Evolutionary conservation across 2,888 invertebrate genomes (phyloP).

Genomic region (Tinea semifulvella): DNA sequence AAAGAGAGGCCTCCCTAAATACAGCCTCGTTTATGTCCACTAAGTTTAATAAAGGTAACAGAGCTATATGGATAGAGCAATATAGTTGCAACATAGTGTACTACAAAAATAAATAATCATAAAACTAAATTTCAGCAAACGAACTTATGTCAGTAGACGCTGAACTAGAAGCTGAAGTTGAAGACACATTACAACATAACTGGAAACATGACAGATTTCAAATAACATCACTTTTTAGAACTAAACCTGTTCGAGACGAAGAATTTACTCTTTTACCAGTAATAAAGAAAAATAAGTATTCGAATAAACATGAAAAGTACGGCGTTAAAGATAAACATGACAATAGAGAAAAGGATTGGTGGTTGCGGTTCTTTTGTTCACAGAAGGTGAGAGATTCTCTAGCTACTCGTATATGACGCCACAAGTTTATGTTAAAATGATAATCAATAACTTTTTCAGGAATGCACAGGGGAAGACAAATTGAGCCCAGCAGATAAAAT

Average conservation of each 20-base stretch:
- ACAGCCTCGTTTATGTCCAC: slow-evolving; percentile 32
- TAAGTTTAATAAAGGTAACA: slow-evolving; percentile 34
- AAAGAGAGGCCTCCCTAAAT: slow-evolving; percentile 36
- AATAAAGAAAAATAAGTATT: slow-evolving; percentile 24
- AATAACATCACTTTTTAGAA: neutral
- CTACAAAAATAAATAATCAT: too few relatives aligned
- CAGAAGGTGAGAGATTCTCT: slow-evolving; percentile 29
- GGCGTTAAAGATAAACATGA: slow-evolving; percentile 18
- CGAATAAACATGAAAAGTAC: slow-evolving; percentile 17
- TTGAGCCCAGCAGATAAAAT: slow-evolving; percentile 5
- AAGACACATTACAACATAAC: neutral
- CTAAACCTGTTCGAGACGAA: slow-evolving; percentile 27
- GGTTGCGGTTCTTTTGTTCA: slow-evolving; percentile 37
- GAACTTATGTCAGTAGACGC: too few relatives aligned
- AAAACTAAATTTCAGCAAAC: too few relatives aligned
- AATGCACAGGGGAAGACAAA: slow-evolving; percentile 2
- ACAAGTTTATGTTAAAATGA: too few relatives aligned
- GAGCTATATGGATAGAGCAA: neutral
- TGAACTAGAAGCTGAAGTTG: too few relatives aligned
- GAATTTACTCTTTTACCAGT: slow-evolving; percentile 38
- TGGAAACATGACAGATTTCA: neutral
- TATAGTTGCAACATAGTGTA: neutral
- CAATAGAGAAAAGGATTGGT: slow-evolving; percentile 36
- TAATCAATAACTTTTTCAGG: too few relatives aligned
- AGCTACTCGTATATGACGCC: too few relatives aligned